Evolutionary conservation across 2,888 invertebrate species (phyloP).

Genomic region (Platycheirus albimanus): DNA sequence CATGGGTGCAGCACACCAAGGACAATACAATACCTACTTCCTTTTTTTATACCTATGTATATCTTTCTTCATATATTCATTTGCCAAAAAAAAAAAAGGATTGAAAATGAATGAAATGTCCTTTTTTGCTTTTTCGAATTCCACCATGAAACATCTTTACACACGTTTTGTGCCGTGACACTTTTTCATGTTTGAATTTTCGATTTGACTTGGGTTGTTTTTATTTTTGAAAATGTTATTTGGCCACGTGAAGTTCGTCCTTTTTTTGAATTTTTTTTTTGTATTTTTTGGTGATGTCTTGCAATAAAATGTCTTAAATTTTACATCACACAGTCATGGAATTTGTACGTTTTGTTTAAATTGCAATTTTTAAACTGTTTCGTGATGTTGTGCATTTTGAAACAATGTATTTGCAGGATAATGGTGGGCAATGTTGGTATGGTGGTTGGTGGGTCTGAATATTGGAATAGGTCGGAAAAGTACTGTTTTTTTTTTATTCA

Average conservation of each 20-base stretch:
- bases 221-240: conserved; percentile 21
- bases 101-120: conserved; percentile 63
- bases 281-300: conserved; percentile 14
- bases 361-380: conserved; percentile 49
- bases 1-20: conserved; percentile 11
- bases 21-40: no score
- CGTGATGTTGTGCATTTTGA: conserved; percentile 40
- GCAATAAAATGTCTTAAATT: conserved; percentile 44
- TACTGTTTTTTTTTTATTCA: no score
- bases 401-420: background rate
- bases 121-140: conserved; percentile 59
- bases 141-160: conserved; percentile 63
- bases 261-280: background rate
- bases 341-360: conserved; percentile 18
- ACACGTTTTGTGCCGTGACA: conserved; percentile 65
- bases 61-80: conserved; percentile 1
- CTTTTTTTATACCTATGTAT: no score
- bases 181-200: conserved; percentile 71
- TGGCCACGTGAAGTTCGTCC: conserved; percentile 36
- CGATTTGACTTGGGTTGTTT: conserved; percentile 22
- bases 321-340: conserved; percentile 46
- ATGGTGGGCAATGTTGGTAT: no score
- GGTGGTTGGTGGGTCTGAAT: background rate
- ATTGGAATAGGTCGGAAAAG: background rate
- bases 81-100: conserved; percentile 33